These are phyloP conservation scores for Blennius ocellaris DNA, from an alignment of 2,113 vertebrate species.

Conservation along the genomic window DNA sequence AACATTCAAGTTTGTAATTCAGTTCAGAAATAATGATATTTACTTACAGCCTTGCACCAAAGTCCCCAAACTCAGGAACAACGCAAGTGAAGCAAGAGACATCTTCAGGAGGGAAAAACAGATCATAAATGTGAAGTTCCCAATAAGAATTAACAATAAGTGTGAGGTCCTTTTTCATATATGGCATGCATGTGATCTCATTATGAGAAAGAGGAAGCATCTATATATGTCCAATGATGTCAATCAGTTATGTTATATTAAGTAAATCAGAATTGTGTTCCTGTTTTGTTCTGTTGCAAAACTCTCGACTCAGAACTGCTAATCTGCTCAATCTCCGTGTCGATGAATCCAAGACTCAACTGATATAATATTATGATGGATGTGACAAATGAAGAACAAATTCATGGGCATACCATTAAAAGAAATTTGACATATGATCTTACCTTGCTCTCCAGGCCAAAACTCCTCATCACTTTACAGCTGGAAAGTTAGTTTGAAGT, in stretches of 20 bases:
- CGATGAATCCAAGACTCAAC: neutral
- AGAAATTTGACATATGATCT: neutral
- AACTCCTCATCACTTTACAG: neutral
- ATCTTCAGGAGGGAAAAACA: constrained; percentile 40
- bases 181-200: too few relatives aligned
- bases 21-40: neutral
- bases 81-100: neutral
- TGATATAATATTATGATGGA: neutral
- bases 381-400: neutral
- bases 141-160: too few relatives aligned
- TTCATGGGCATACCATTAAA: neutral
- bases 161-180: neutral
- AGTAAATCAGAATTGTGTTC: too few relatives aligned
- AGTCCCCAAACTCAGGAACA: constrained; percentile 33
- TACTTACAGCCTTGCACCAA: constrained; percentile 47
- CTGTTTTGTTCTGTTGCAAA: too few relatives aligned
- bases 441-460: constrained; percentile 32
- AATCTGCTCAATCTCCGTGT: too few relatives aligned
- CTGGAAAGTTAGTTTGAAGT: neutral
- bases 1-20: too few relatives aligned
- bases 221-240: too few relatives aligned
- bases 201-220: too few relatives aligned
- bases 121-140: neutral
- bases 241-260: too few relatives aligned
- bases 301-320: too few relatives aligned